phyloP scores from a whole-genome alignment of 2,113 vertebrate genomes.

The Thamnophis sirtalis region DNA sequence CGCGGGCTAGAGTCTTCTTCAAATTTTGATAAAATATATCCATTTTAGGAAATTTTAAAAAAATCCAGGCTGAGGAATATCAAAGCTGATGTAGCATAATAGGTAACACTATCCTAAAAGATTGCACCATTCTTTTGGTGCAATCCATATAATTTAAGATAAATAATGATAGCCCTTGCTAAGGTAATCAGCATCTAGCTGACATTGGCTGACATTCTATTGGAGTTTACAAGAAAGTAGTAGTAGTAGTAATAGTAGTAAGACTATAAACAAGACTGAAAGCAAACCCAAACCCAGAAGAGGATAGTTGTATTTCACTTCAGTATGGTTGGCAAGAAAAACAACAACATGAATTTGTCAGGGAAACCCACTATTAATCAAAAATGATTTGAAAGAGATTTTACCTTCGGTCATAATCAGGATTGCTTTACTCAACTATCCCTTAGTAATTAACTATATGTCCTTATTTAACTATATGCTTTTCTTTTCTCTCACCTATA shows the following conservation, averaged over 20 bases:
- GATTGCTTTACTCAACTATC: neutral
- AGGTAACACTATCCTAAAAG: neutral
- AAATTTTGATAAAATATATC: neutral
- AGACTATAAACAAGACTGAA: neutral
- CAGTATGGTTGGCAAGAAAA: neutral
- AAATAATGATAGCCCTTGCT: neutral
- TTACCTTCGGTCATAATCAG: neutral
- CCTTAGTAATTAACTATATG: neutral
- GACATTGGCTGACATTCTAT: neutral
- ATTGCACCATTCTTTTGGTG: neutral
- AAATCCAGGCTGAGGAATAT: neutral
- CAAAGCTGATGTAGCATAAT: neutral
- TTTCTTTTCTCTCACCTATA: neutral
- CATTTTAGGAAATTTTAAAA: neutral
- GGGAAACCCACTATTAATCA: neutral
- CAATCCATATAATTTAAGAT: neutral
- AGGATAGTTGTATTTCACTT: neutral
- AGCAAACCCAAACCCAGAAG: neutral
- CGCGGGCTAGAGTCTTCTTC: neutral
- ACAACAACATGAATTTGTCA: neutral
- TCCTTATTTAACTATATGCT: neutral
- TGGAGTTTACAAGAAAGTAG: neutral
- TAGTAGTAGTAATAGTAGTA: neutral
- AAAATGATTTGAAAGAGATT: neutral
- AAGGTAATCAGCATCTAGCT: neutral